Conservation (phyloP, 2,797 vertebrate genomes). For the Falco novaeseelandiae region DNA sequence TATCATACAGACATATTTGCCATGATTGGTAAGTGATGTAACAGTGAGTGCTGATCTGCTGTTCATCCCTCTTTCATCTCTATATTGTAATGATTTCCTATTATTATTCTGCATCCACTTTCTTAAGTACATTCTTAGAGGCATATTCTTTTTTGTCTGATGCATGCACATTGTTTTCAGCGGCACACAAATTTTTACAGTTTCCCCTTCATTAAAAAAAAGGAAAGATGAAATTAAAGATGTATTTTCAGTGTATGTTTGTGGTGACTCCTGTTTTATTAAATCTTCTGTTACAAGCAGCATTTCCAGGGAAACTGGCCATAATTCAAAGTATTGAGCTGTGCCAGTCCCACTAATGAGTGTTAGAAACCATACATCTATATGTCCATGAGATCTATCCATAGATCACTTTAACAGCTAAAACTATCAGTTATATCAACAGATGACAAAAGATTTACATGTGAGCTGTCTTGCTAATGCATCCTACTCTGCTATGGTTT, state of each 20-base stretch:
- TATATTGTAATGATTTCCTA: background rate
- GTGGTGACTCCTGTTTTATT: background rate
- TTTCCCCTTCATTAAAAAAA: background rate
- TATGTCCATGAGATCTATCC: background rate
- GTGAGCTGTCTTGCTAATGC: background rate
- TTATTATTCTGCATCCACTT: background rate
- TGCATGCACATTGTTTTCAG: fast-evolving
- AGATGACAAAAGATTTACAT: background rate
- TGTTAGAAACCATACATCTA: background rate
- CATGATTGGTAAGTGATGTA: conserved; percentile 89
- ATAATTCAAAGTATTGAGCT: background rate
- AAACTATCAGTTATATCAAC: background rate
- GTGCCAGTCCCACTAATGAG: background rate
- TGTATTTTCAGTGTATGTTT: background rate
- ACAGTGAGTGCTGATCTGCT: background rate
- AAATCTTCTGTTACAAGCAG: background rate
- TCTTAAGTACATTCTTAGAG: background rate
- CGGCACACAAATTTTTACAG: background rate
- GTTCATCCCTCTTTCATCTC: background rate
- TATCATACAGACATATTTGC: conserved; percentile 94
- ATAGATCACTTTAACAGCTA: background rate
- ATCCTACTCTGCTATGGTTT: background rate
- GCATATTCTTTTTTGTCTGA: background rate
- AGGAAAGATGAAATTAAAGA: background rate
- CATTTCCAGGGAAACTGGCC: background rate